Evolutionary conservation across 2,113 vertebrate genomes (phyloP), one percentile per base, ranked within the genome.

Genomic region (Trogon surrucura): DNA sequence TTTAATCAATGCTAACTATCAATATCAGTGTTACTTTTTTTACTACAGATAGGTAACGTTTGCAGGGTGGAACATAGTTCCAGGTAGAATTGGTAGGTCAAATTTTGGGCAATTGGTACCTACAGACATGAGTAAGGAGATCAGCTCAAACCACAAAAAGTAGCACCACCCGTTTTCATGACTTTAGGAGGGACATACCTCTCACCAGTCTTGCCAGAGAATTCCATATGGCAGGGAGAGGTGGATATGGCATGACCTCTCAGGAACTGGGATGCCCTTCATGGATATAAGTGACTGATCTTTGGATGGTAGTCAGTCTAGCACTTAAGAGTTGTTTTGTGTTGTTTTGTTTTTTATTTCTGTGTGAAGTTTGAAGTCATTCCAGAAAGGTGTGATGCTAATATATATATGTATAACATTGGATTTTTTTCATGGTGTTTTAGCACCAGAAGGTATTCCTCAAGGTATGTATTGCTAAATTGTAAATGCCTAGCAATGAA

Each of bases 91-190:
- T 70, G 29, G 21, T 57, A 47, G 44, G 56, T 74, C 23, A 38
- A 21, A 74, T 77, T 80, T 75, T 80, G 26, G 12, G 16, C 27
- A 54, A 19, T 20, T 73, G 51, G 80, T 6, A 56, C 22, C 60
- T 78, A 51, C 26, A 58, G 54, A 73, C 83, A 16, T 25, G 7
- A 92, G 13, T 12, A 61, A 86, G 30, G 23, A 78, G 10, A 23
- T 29, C 32, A 90, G 8, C 25, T 62, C 27, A 21, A 83, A 69
- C 2, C 9, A 19, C n/a, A 66, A 51, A 27, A 88, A 80, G 13
- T 48, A 30, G 4, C 23, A 60, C 4, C 41, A 53, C 10, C 21
- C 19, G 13, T 6, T 19, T 36, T n/a, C 13, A 5, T 0, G 3
- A 17, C 26, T 10, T 16, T 62, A 32, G 4, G 16, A 65, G 26